phyloP scores from a whole-genome alignment of 2,113 vertebrate species.

The Carlito syrichta region DNA sequence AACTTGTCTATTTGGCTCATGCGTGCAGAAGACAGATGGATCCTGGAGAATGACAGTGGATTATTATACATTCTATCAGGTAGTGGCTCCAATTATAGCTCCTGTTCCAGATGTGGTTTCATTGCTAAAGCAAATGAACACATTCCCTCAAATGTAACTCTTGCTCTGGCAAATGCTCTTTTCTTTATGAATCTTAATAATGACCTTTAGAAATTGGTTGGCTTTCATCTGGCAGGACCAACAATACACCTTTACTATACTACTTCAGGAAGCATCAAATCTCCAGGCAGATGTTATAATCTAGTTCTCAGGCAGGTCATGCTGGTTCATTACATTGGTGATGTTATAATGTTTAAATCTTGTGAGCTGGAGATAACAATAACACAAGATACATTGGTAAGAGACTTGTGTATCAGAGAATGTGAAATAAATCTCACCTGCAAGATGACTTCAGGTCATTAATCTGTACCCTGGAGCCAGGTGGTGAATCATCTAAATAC shows the following conservation, averaged over 20 bases:
- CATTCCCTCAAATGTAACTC: not conserved
- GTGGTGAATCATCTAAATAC: not conserved
- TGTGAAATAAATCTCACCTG: not conserved
- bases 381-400: not conserved
- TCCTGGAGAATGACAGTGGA: not conserved
- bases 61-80: not conserved
- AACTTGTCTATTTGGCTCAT: not conserved
- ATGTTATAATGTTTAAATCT: not conserved
- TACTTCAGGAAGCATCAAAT: not conserved
- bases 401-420: not conserved
- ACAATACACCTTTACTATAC: not conserved
- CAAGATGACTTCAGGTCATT: not conserved
- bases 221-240: not conserved
- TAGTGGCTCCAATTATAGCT: not conserved
- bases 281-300: not conserved
- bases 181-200: not conserved
- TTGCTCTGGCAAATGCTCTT: not conserved
- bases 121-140: not conserved
- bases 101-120: not conserved
- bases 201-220: not conserved
- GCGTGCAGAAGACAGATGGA: not conserved
- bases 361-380: not conserved
- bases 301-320: not conserved
- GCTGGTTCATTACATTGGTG: not conserved
- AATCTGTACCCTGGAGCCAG: not conserved